Evolutionary conservation across 2,888 invertebrate species (phyloP).

Genomic region (Tenthredo livida): DNA sequence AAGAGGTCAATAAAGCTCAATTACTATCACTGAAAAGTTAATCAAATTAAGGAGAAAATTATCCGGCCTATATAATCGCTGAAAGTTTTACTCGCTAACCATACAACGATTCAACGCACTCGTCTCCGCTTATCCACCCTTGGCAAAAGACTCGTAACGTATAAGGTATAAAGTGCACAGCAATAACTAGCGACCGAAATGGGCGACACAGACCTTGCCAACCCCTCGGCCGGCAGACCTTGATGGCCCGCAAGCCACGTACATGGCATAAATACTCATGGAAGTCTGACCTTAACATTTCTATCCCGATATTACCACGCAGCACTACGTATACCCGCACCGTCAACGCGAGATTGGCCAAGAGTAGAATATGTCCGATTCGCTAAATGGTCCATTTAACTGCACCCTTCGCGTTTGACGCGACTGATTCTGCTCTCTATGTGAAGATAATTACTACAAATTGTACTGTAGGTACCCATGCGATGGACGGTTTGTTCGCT

Average conservation of each 20-base stretch:
- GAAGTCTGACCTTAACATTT: slow-evolving; percentile 55
- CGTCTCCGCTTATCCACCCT: background rate
- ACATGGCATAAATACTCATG: slow-evolving; percentile 54
- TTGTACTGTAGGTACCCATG: background rate
- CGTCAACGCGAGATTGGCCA: slow-evolving; percentile 8
- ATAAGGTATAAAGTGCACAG: slow-evolving; percentile 32
- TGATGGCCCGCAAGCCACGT: slow-evolving; percentile 54
- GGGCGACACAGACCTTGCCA: slow-evolving; percentile 40
- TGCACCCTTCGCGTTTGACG: slow-evolving; percentile 34
- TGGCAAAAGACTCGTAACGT: slow-evolving; percentile 33
- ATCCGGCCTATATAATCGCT: background rate
- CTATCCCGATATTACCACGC: slow-evolving; percentile 56
- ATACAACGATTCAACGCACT: slow-evolving; percentile 40
- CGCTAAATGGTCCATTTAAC: slow-evolving; percentile 22
- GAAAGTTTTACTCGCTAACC: background rate
- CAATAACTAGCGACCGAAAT: slow-evolving; percentile 43
- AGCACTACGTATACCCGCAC: slow-evolving; percentile 1
- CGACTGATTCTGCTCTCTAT: background rate
- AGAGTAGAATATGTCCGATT: slow-evolving; percentile 19
- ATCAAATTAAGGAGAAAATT: background rate
- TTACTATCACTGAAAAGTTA: background rate
- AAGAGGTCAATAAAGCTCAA: background rate
- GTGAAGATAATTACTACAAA: background rate
- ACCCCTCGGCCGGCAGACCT: slow-evolving; percentile 19
- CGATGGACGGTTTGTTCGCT: background rate